These are phyloP conservation scores for Standfussiana lucernea DNA, from an alignment of 2,888 invertebrate genomes.

Conservation along the genomic window DNA sequence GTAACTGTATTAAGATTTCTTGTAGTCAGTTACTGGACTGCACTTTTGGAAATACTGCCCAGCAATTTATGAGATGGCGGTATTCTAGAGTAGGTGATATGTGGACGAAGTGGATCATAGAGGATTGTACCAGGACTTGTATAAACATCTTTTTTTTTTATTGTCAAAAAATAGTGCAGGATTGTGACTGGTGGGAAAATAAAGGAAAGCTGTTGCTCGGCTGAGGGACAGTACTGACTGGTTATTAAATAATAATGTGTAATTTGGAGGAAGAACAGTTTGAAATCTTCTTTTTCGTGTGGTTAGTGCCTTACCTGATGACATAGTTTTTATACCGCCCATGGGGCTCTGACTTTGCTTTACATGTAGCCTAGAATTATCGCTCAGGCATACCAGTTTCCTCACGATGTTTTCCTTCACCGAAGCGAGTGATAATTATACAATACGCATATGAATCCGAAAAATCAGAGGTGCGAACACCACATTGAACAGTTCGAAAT, in stretches of 20 bases:
- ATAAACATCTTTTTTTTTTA: not conserved
- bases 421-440: too few relatives aligned
- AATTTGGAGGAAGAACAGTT: not conserved
- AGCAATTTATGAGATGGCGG: not conserved
- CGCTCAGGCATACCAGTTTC: too few relatives aligned
- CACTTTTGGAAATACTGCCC: not conserved
- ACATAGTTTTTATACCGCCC: too few relatives aligned
- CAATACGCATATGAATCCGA: too few relatives aligned
- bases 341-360: too few relatives aligned
- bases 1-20: constrained; percentile 2
- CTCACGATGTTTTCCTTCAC: too few relatives aligned
- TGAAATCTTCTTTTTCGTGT: too few relatives aligned
- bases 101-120: not conserved
- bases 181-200: not conserved
- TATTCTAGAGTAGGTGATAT: not conserved
- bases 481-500: too few relatives aligned
- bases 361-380: too few relatives aligned
- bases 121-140: not conserved
- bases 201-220: not conserved
- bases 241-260: not conserved
- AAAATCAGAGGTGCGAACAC: too few relatives aligned
- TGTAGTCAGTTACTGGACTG: not conserved
- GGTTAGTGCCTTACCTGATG: too few relatives aligned
- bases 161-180: not conserved
- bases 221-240: not conserved